Conservation (phyloP, 2,797 vertebrate species). For the Lithobates sylvaticus region DNA sequence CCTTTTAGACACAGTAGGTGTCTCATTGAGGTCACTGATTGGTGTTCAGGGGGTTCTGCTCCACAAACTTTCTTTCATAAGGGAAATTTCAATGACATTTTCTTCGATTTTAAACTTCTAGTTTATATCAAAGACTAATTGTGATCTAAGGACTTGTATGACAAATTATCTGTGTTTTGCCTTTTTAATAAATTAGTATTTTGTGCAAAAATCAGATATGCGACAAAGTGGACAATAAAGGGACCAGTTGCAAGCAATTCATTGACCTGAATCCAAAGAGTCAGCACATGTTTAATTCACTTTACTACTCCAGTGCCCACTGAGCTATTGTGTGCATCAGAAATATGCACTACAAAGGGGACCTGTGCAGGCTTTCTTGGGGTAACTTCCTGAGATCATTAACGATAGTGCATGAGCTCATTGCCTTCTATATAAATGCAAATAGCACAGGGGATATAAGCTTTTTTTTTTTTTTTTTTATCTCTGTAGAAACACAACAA, state of each 20-base stretch:
- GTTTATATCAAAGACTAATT: conserved; percentile 10
- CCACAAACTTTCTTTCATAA: conserved; percentile 65
- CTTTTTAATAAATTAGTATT: background rate
- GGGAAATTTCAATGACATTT: conserved; percentile 66
- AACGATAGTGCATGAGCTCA: conserved; percentile 43
- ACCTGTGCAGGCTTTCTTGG: conserved; percentile 30
- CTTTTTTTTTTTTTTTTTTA: background rate
- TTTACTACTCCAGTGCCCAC: conserved; percentile 55
- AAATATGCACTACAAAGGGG: conserved; percentile 45
- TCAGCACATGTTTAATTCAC: conserved; percentile 55
- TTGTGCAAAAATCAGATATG: conserved; percentile 20
- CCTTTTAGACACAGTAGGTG: accelerated
- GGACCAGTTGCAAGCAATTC: conserved; percentile 28
- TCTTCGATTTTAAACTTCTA: conserved; percentile 64
- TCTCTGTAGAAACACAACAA: background rate
- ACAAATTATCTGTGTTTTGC: background rate
- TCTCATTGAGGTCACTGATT: conserved; percentile 42
- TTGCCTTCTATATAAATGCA: background rate
- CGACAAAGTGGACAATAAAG: conserved; percentile 57
- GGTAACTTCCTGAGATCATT: conserved; percentile 49
- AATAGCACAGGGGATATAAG: conserved; percentile 1
- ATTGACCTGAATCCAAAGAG: conserved; percentile 53
- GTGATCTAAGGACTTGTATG: background rate
- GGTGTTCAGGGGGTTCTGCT: conserved; percentile 66
- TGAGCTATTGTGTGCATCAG: conserved; percentile 50